A percentile compares a stretch with the other conserved stretches of the same genome.
Evolutionary conservation across 2,113 vertebrate genomes (phyloP).

Genomic region (Tenrec ecaudatus): DNA sequence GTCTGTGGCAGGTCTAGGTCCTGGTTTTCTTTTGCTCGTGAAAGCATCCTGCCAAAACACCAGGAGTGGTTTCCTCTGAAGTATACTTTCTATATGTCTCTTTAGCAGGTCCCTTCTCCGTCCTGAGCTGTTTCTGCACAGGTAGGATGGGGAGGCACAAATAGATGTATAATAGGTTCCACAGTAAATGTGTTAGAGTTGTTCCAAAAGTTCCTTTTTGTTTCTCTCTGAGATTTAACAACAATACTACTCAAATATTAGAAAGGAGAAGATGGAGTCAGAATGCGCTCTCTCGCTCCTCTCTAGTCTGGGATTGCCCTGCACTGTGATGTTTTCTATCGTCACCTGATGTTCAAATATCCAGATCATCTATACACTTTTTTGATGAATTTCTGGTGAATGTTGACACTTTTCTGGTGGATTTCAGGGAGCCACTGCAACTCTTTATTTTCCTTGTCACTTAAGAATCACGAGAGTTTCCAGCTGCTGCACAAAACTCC

Average conservation of each 20-base stretch:
- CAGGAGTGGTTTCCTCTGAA: background rate
- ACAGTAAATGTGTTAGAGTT: background rate
- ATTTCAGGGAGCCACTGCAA: background rate
- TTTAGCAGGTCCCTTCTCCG: background rate
- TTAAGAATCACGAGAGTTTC: constrained; percentile 41
- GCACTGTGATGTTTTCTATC: background rate
- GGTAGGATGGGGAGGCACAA: background rate
- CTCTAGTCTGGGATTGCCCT: background rate
- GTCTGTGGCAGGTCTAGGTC: background rate
- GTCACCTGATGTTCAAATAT: constrained; percentile 1
- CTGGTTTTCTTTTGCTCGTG: background rate
- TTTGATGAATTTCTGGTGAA: background rate
- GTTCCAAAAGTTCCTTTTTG: background rate
- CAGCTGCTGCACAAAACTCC: background rate
- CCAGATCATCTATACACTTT: background rate
- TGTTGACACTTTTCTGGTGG: background rate
- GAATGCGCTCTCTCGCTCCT: background rate
- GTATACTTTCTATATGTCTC: background rate
- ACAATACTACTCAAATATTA: background rate
- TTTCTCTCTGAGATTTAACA: background rate
- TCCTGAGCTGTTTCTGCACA: background rate
- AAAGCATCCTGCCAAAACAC: background rate
- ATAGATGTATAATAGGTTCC: background rate
- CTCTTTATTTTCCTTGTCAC: background rate
- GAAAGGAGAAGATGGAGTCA: background rate